Percentiles rank a stretch among this genome's conserved stretches.
Conservation (phyloP, 2,113 vertebrate genomes). For the Polyodon spathula region DNA sequence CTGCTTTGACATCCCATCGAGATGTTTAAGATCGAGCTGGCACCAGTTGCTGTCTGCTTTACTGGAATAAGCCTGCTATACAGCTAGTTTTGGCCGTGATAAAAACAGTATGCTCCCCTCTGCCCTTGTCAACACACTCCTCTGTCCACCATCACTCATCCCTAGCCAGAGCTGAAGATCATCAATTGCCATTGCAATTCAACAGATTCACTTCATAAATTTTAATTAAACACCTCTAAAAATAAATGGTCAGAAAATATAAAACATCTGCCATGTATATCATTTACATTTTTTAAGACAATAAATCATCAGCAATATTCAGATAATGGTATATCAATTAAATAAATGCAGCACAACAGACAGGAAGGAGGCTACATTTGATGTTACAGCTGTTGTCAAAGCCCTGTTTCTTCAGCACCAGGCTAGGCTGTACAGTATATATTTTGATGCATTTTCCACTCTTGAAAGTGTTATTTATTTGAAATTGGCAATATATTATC, state of each 20-base stretch:
- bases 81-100: constrained; percentile 53
- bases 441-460: background rate
- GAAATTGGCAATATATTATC: background rate
- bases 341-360: constrained; percentile 11
- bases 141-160: constrained; percentile 83
- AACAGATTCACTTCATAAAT: constrained; percentile 98
- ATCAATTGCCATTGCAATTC: constrained; percentile 92
- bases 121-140: constrained; percentile 81
- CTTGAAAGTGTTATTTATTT: background rate
- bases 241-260: constrained; percentile 98
- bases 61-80: constrained; percentile 26
- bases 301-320: constrained; percentile 87
- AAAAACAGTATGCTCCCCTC: constrained; percentile 68
- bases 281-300: constrained; percentile 80
- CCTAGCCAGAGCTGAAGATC: constrained; percentile 80
- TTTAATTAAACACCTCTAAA: constrained; percentile 92
- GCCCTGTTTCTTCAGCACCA: background rate
- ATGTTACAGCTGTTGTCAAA: constrained; percentile 4
- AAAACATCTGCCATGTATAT: constrained; percentile 96
- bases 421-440: background rate
- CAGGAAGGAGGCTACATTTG: constrained; percentile 6
- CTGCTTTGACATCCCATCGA: background rate
- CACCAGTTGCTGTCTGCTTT: constrained; percentile 37
- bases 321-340: constrained; percentile 37
- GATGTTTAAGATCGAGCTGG: background rate